Percentiles rank a stretch among this genome's conserved stretches.
These are phyloP conservation scores for Rhinogobio ventralis DNA, from an alignment of 2,797 vertebrate species.

Conservation along the genomic window DNA sequence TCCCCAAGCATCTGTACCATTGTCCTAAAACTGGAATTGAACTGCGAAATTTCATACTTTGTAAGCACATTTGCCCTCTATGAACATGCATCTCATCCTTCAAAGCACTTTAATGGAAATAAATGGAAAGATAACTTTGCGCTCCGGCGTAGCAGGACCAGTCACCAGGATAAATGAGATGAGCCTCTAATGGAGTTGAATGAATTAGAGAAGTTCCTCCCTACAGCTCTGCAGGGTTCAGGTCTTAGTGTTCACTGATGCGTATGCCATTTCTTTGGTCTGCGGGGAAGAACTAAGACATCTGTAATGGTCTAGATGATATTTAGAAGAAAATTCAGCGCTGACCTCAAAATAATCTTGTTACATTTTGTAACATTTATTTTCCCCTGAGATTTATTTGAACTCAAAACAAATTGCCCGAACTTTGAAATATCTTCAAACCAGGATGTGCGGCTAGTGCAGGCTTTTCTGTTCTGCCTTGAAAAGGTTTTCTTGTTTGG, in stretches of 20 bases:
- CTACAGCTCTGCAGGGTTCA: slow-evolving; percentile 19
- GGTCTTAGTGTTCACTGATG: not conserved
- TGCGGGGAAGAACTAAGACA: slow-evolving; percentile 39
- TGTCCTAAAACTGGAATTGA: not conserved
- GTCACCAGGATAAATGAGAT: slow-evolving; percentile 44
- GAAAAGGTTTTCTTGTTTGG: not conserved
- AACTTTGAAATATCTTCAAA: slow-evolving; percentile 7
- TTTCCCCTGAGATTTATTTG: slow-evolving; percentile 30
- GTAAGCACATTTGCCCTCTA: slow-evolving; percentile 42
- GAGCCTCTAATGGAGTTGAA: slow-evolving; percentile 48
- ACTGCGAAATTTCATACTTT: slow-evolving; percentile 12
- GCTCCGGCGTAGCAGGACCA: slow-evolving; percentile 38
- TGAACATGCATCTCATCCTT: slow-evolving; percentile 37
- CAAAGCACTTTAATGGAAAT: slow-evolving; percentile 54
- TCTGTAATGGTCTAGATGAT: slow-evolving; percentile 47
- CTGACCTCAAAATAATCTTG: slow-evolving; percentile 30
- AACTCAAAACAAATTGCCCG: slow-evolving; percentile 12
- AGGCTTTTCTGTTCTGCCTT: slow-evolving; percentile 12
- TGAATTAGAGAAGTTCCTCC: slow-evolving; percentile 47
- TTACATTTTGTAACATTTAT: slow-evolving; percentile 30
- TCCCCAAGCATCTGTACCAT: not conserved
- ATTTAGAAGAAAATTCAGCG: slow-evolving; percentile 28
- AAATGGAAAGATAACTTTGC: slow-evolving; percentile 48
- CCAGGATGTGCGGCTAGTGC: not conserved
- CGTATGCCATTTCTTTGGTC: slow-evolving; percentile 38